Evolutionary conservation across 2,888 invertebrate species (phyloP).

Genomic region (Aricia artaxerxes): DNA sequence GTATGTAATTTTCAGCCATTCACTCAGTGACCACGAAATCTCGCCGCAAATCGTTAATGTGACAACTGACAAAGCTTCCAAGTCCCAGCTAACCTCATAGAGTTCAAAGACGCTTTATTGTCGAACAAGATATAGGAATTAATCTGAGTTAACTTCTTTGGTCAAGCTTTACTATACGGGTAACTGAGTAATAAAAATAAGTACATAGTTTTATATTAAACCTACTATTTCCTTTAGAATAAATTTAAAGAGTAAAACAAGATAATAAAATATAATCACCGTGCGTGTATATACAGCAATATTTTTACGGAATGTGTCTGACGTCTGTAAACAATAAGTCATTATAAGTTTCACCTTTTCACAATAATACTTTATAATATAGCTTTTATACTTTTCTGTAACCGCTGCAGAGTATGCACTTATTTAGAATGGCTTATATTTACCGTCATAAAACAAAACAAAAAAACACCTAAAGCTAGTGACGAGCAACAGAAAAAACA

Average conservation of each 20-base stretch:
- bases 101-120: background rate
- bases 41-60: background rate
- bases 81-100: background rate
- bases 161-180: background rate
- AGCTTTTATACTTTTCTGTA: background rate
- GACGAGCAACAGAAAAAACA: constrained; percentile 10
- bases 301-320: constrained; percentile 5
- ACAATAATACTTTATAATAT: background rate
- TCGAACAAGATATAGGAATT: constrained; percentile 3
- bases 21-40: background rate
- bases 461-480: constrained; percentile 23
- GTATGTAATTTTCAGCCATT: no score
- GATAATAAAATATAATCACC: constrained; percentile 12
- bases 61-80: background rate
- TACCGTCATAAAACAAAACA: background rate
- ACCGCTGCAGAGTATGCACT: background rate
- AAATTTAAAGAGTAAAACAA: constrained; percentile 4
- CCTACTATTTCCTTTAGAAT: background rate
- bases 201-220: background rate
- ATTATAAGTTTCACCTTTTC: background rate
- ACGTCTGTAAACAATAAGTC: background rate
- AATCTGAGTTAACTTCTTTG: background rate
- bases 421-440: background rate
- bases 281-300: constrained; percentile 15
- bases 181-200: constrained; percentile 10